A percentile compares a stretch with the other conserved stretches of the same genome.
These are phyloP conservation scores for Chromis chromis DNA, from an alignment of 2,797 vertebrate genomes.

Conservation along the genomic window DNA sequence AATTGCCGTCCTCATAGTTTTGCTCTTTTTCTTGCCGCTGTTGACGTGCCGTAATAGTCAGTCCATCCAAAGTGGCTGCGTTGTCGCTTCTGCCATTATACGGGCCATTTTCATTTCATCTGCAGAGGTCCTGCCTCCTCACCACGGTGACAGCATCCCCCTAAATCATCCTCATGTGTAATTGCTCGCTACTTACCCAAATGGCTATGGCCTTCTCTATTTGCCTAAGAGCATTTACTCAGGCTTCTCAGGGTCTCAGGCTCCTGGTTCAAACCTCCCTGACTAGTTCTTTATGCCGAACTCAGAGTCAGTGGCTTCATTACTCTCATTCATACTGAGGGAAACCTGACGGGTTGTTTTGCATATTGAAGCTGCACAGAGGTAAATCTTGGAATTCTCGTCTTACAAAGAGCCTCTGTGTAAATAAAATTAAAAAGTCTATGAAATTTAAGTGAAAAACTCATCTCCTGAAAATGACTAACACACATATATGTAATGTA, in stretches of 20 bases:
- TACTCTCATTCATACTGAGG: conserved; percentile 53
- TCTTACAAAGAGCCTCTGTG: no score
- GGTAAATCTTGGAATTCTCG: no score
- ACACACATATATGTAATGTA: no score
- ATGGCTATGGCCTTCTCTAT: conserved; percentile 80
- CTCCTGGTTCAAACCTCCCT: conserved; percentile 65
- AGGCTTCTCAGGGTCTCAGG: conserved; percentile 63
- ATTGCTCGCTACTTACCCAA: conserved; percentile 86
- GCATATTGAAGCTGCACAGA: no score
- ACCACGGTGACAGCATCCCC: conserved; percentile 78
- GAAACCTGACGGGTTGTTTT: conserved; percentile 42
- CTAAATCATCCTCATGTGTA: conserved; percentile 85
- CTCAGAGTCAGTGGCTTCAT: conserved; percentile 57
- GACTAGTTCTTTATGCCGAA: conserved; percentile 54
- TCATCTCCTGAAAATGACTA: no score
- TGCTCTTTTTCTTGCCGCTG: conserved; percentile 83
- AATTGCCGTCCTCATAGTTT: conserved; percentile 84
- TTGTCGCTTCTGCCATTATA: conserved; percentile 81
- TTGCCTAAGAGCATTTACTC: conserved; percentile 86
- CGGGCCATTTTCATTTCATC: conserved; percentile 84
- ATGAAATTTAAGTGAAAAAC: no score
- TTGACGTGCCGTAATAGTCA: conserved; percentile 85
- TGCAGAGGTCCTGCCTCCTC: conserved; percentile 74
- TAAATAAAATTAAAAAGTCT: no score
- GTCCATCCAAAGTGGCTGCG: conserved; percentile 80